Evolutionary conservation across 2,113 vertebrate species (phyloP).

Genomic region (Ciconia boyciana): DNA sequence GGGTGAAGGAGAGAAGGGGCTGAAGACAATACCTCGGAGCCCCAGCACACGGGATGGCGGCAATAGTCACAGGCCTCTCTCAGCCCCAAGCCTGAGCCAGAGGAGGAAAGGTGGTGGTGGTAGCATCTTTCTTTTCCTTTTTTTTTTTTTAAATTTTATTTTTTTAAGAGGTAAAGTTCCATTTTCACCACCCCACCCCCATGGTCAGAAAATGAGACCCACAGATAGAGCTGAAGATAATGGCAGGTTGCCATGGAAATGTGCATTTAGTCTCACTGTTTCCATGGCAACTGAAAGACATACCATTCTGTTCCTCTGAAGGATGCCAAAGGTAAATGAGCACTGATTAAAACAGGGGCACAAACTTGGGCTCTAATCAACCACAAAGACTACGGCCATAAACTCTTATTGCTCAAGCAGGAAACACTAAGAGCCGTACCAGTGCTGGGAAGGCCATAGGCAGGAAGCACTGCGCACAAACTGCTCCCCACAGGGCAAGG

Average conservation of each 20-base stretch:
- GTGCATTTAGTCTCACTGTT: slow-evolving; percentile 75
- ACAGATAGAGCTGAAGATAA: slow-evolving; percentile 74
- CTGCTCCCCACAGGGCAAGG: not conserved
- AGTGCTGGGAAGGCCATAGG: not conserved
- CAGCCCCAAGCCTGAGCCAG: not conserved
- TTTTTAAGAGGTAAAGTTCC: slow-evolving; percentile 21
- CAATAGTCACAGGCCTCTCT: not conserved
- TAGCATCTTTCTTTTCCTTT: not conserved
- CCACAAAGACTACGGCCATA: slow-evolving; percentile 49
- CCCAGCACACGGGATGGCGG: not conserved
- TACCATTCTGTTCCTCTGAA: slow-evolving; percentile 77
- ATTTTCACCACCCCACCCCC: slow-evolving; percentile 44
- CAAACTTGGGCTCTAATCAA: slow-evolving; percentile 65
- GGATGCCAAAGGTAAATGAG: slow-evolving; percentile 81
- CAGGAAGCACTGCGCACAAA: not conserved
- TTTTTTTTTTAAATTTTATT: not conserved
- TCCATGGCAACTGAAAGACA: slow-evolving; percentile 78
- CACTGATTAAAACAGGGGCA: slow-evolving; percentile 69
- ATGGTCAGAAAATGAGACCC: slow-evolving; percentile 71
- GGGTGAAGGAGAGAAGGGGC: not conserved
- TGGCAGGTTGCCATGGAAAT: slow-evolving; percentile 80
- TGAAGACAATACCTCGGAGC: not conserved
- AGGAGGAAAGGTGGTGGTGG: not conserved
- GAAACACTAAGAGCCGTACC: slow-evolving; percentile 19
- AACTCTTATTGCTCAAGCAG: slow-evolving; percentile 54